These are phyloP conservation scores for Prunella strophiata DNA, from an alignment of 2,797 vertebrate genomes.

Conservation along the genomic window DNA sequence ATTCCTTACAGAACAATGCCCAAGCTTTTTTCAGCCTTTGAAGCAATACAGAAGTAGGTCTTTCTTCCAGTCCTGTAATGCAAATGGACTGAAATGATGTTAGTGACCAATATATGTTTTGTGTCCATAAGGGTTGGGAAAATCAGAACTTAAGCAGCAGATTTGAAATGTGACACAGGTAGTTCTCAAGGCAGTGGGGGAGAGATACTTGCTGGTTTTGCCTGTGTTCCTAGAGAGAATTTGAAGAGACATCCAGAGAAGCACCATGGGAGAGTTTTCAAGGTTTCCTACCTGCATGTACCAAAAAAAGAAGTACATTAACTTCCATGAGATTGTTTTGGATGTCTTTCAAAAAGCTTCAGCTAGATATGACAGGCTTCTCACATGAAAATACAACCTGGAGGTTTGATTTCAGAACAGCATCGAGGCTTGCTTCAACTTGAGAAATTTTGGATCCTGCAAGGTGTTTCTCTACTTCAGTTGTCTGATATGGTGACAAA, in stretches of 20 bases:
- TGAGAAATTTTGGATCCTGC: background rate
- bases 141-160: background rate
- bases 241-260: background rate
- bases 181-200: background rate
- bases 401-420: background rate
- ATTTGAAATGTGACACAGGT: background rate
- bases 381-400: background rate
- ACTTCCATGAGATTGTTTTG: background rate
- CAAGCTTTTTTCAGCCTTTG: background rate
- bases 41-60: background rate
- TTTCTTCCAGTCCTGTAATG: background rate
- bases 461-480: background rate
- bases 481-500: background rate
- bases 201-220: background rate
- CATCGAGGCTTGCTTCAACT: background rate
- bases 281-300: background rate
- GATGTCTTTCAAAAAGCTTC: background rate
- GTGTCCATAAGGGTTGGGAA: background rate
- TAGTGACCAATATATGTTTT: background rate
- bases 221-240: background rate
- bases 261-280: background rate
- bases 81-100: background rate
- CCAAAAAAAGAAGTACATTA: background rate
- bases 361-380: background rate
- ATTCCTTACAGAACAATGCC: background rate